Evolutionary conservation across 2,888 invertebrate species (phyloP), one percentile per base, ranked within the genome.

Genomic region (Harmothoe impar): DNA sequence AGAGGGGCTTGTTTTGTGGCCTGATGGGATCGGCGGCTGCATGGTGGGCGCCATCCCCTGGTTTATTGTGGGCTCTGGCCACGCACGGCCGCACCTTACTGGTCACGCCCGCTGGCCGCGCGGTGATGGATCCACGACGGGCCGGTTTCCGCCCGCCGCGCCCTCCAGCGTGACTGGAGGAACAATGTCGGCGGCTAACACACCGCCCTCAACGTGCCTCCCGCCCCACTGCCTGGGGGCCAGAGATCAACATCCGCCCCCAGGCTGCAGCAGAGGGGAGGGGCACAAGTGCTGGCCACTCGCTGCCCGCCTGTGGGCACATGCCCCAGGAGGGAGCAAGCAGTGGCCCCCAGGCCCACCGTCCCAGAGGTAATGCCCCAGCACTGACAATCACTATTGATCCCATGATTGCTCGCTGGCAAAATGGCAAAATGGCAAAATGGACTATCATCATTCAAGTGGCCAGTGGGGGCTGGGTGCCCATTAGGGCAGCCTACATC

Each of bases 381-480:
- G n/a, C 56, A 56, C 86, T 86, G 86, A 86, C 86, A 86, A 86
- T 86, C 86, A 86, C 86, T 86, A 86, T 86, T 86, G 86, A 86
- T 86, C 54, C 29, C 20, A 25, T 86, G 86, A 86, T 86, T 86
- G 86, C 29, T 86, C 86, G 31, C 29, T 86, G 86, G 86, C 56
- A 56, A 86, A 86, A 86, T 86, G 86, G 86, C 86, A 86, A 86
- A 86, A 54, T 86, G 86, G 85, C 85, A 85, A 85, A 85, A 85
- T 85, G 85, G 86, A 86, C 86, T 56, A 86, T 86, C 86, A 86
- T 86, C 86, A 86, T 86, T 86, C 86, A 86, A 86, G 86, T 86
- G 86, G 86, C 86, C 54, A 56, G 56, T 25, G n/a, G 51, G 43
- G 54, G 31, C 54, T 54, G 86, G 54, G 29, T 54, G 31, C 12